Conservation (phyloP, 2,113 vertebrate genomes). For the Tragelaphus buxtoni region DNA sequence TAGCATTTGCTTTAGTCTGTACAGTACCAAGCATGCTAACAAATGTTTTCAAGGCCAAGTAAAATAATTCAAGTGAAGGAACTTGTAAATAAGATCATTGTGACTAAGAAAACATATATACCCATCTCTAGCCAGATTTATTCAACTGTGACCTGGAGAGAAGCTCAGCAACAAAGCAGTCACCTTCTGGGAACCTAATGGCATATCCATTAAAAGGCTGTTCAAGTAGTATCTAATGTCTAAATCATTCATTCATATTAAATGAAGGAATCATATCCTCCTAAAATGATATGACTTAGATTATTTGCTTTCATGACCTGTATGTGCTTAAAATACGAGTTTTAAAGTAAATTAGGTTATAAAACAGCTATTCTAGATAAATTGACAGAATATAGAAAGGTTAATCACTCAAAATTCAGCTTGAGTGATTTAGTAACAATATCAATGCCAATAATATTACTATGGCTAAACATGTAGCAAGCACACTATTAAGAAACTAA, state of each 20-base stretch:
- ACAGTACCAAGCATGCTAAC: not conserved
- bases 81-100: not conserved
- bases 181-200: not conserved
- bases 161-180: not conserved
- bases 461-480: not conserved
- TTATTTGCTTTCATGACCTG: not conserved
- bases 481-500: not conserved
- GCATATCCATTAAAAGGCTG: not conserved
- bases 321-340: not conserved
- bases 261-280: not conserved
- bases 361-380: slow-evolving; percentile 25
- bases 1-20: not conserved
- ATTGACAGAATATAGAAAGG: slow-evolving; percentile 3
- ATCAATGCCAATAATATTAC: not conserved
- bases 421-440: not conserved
- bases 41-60: not conserved
- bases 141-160: not conserved
- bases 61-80: not conserved
- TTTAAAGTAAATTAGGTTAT: slow-evolving; percentile 7
- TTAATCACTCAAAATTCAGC: slow-evolving; percentile 14
- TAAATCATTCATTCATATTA: not conserved
- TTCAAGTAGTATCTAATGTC: not conserved
- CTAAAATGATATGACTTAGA: not conserved
- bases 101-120: slow-evolving; percentile 8
- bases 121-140: not conserved